phyloP scores from a whole-genome alignment of 2,113 vertebrate genomes.

The Corythornis madagascariensis region DNA sequence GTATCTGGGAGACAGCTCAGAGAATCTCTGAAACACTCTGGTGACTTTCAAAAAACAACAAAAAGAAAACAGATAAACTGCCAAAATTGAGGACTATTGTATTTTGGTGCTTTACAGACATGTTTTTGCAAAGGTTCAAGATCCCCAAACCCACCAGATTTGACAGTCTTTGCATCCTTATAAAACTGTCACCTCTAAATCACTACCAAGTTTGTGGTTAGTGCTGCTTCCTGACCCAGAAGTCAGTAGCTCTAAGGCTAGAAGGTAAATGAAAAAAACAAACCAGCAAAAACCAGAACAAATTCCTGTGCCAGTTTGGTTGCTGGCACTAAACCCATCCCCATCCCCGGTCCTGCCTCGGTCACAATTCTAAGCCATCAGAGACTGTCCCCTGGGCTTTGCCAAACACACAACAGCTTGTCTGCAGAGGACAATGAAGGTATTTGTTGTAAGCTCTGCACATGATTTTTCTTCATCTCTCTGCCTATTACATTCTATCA shows the following conservation, averaged over 20 bases:
- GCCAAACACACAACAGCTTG: neutral
- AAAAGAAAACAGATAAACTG: neutral
- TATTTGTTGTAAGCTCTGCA: neutral
- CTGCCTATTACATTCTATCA: neutral
- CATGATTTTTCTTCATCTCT: neutral
- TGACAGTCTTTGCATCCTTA: neutral
- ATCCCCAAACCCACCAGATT: neutral
- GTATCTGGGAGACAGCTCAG: neutral
- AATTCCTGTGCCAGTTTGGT: neutral
- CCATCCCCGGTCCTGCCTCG: neutral
- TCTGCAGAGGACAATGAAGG: neutral
- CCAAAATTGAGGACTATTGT: neutral
- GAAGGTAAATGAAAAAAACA: neutral
- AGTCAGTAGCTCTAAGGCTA: fast-evolving
- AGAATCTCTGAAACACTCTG: neutral
- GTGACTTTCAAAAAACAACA: neutral
- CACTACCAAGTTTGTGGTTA: neutral
- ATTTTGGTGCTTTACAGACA: neutral
- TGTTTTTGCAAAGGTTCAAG: fast-evolving
- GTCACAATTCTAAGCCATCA: neutral
- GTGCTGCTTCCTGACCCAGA: neutral
- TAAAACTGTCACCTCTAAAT: neutral
- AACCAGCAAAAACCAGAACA: neutral
- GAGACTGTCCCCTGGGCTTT: neutral
- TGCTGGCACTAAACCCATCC: neutral